A percentile compares a stretch with the other conserved stretches of the same genome.
phyloP scores from a whole-genome alignment of 2,797 vertebrate genomes.

The Chelon labrosus region DNA sequence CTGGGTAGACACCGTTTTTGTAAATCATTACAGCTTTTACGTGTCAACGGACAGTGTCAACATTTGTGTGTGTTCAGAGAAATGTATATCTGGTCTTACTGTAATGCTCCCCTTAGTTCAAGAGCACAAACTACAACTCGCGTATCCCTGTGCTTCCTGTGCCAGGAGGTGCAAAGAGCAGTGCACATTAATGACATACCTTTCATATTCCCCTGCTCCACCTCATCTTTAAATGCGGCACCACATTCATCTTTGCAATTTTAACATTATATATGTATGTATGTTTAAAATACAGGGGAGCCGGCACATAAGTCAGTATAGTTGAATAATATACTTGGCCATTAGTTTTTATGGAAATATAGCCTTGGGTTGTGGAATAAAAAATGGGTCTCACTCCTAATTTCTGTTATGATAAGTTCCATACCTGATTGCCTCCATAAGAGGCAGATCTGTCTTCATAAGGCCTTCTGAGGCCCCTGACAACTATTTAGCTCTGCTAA shows the following conservation, averaged over 20 bases:
- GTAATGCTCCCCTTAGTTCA: background rate
- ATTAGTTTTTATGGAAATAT: conserved; percentile 87
- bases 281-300: conserved; percentile 73
- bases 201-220: conserved; percentile 69
- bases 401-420: conserved; percentile 88
- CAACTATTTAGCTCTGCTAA: conserved; percentile 83
- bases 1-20: too few species aligned
- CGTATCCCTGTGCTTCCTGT: conserved; percentile 18
- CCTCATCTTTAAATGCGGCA: conserved; percentile 77
- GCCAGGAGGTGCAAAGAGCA: conserved; percentile 61
- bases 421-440: conserved; percentile 85
- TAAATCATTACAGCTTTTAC: background rate
- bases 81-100: conserved; percentile 33
- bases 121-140: conserved; percentile 13
- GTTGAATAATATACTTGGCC: conserved; percentile 83
- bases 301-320: conserved; percentile 78
- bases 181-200: conserved; percentile 66
- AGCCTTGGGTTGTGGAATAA: conserved; percentile 82
- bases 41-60: background rate
- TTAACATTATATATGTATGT: conserved; percentile 60
- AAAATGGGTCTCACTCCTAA: conserved; percentile 83
- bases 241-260: conserved; percentile 79
- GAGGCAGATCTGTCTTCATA: conserved; percentile 85
- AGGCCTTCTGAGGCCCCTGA: conserved; percentile 78
- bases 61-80: background rate